These are phyloP conservation scores for Drosophila mayaguana DNA, from an alignment of 2,888 invertebrate genomes.

Conservation along the genomic window DNA sequence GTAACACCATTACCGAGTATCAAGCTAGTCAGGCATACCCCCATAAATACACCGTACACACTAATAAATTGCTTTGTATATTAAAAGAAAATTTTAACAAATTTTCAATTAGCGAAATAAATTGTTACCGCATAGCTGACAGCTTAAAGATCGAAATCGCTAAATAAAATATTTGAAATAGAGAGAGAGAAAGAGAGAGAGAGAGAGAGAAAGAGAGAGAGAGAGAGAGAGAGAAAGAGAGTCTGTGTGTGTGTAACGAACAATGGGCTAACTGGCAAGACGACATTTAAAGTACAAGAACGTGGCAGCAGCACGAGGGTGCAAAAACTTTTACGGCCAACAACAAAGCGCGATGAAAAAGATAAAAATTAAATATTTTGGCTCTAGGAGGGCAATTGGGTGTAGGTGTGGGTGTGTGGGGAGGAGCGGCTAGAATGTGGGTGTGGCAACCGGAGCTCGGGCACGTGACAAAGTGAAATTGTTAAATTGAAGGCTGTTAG, in stretches of 20 bases:
- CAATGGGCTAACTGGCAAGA: constrained; percentile 21
- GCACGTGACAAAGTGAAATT: constrained; percentile 68
- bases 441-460: constrained; percentile 18
- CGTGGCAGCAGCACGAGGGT: constrained; percentile 11
- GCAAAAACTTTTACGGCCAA: constrained; percentile 37
- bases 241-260: neutral
- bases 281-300: constrained; percentile 12
- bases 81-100: constrained; percentile 18
- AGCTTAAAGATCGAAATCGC: constrained; percentile 44
- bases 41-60: neutral
- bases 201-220: neutral
- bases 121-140: constrained; percentile 30
- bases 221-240: neutral
- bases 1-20: neutral
- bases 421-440: neutral
- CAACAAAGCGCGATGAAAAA: constrained; percentile 41
- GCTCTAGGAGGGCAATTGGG: constrained; percentile 13
- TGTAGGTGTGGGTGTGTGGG: neutral
- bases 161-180: constrained; percentile 18
- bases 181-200: neutral
- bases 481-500: constrained; percentile 66
- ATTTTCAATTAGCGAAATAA: constrained; percentile 50
- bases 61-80: constrained; percentile 5
- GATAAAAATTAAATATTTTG: constrained; percentile 58
- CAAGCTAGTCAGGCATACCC: neutral